Percentiles rank a stretch among this genome's conserved stretches.
phyloP scores from a whole-genome alignment of 1,140 invertebrate species.

The Sminthurinus signatus region DNA sequence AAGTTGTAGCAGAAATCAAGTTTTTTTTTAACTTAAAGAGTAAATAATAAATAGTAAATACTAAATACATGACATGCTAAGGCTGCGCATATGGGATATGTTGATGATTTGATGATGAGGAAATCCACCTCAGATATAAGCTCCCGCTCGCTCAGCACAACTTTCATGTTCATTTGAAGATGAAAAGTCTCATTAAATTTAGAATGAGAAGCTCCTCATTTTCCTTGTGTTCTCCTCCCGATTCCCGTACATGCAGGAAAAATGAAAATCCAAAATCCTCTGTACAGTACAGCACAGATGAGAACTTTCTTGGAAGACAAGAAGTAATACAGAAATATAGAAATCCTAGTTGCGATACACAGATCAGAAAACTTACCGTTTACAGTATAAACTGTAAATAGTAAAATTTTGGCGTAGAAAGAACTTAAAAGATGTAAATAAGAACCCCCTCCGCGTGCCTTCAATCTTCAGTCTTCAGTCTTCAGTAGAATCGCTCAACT shows the following conservation, averaged over 20 bases:
- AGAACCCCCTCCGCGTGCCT: not conserved
- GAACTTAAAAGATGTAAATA: not conserved
- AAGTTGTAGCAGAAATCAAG: too few species aligned
- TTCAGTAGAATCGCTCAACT: constrained; percentile 3
- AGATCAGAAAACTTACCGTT: too few species aligned
- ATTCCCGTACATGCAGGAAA: not conserved
- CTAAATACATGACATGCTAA: too few species aligned
- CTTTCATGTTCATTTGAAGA: not conserved
- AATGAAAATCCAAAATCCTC: too few species aligned
- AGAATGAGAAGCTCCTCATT: not conserved
- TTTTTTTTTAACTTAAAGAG: too few species aligned
- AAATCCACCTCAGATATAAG: not conserved
- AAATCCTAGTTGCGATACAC: too few species aligned
- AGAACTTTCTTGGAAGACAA: too few species aligned
- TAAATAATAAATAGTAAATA: too few species aligned
- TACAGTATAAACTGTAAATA: not conserved
- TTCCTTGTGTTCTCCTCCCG: not conserved
- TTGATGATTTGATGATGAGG: not conserved
- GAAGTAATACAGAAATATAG: too few species aligned
- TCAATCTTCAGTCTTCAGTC: not conserved
- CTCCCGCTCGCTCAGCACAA: too few species aligned
- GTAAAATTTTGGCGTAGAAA: not conserved
- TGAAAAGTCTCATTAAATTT: constrained; percentile 6
- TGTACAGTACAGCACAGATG: too few species aligned
- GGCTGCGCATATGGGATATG: not conserved